Evolutionary conservation across 2,888 invertebrate species (phyloP), one percentile per base, ranked within the genome.

Genomic region (Leptothorax acervorum): DNA sequence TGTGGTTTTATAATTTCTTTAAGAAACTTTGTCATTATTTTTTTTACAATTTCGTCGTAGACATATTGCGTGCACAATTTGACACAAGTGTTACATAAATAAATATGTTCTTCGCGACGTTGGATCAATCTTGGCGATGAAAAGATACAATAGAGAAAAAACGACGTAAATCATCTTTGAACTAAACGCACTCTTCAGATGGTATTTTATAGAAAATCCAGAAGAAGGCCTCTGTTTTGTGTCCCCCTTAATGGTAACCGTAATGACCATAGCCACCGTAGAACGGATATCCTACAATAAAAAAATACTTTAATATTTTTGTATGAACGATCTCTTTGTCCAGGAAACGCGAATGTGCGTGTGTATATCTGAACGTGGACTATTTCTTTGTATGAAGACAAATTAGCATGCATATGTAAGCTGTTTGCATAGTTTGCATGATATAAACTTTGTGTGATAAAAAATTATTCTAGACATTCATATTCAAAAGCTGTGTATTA

Each of bases 191-290:
- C 15, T 85, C 60, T 63, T 70, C 28, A 65, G 39, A 85, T 78
- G 60, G 51, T 75, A 23, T 76, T 82, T 9, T 35, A 63, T 60
- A 39, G 65, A 18, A 18, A 60, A 70, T 86, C 87, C 82, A 83
- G 48, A 82, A 81, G 53, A 71, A 31, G 66, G 23, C 60, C 70
- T 28, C n/a, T 66, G 76, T 65, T 85, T 79, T 75, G 55, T 63
- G 79, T 86, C 31, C 51, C 35, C 6, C 62, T 63, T 66, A 63
- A 55, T 62, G 62, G 3, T 63, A 63, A 23, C 65, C 65, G 9
- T 55, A 55, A 84, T 88, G 89, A 12, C 94, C 93, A 35, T 86
- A 92, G 63, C 93, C 65, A 42, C 74, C 93, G 28, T 90, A 89
- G 53, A 79, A 87, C 0, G 91, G 91, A 75, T 91, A 92, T 57